Base-by-base conservation (phyloP, 2,113 vertebrate genomes). In the Pao palembangensis region DNA sequence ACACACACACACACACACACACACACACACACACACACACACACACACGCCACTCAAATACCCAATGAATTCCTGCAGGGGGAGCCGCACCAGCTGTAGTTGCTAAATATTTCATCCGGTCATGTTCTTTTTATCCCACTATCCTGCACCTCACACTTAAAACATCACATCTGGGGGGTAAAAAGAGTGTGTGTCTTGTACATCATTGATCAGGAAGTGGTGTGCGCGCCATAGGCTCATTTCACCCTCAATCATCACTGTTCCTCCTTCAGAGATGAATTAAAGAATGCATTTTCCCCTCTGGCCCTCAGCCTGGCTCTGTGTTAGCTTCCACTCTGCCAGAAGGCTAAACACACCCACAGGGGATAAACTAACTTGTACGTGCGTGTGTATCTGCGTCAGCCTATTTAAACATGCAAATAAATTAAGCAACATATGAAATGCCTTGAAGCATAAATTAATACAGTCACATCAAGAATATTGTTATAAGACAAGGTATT, bases 21-120 rank as follows among this genome's bases (percentile, higher is more conserved):
- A 31, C 28, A 31, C 28, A 6, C 28, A 31, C 21, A 3, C 21
- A 23, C 21, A 3, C 21, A 23, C 34, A 1, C 34, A 38, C 11
- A 3, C 34, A 38, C 34, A 12, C 34, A 12, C 51, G n/a, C n/a
- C n/a, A n/a, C n/a, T n/a, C n/a, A 38, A 14, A 44, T 15, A 11
- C 43, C 43, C 4, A 5, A 44, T 44, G 43, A 16, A 44, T 44
- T 15, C 16, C 43, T 44, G 43, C 13, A 4, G 70, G 60, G 68
- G 68, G 54, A 69, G 71, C 73, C 59, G 41, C 61, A 74, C 64
- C 69, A 78, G 76, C 74, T 83, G 69, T 64, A 69, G 52, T 63
- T 67, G 65, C 68, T 75, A 73, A 81, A 80, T 74, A 80, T 85
- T 76, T 80, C 20, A 82, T 76, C 51, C 31, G 57, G 34, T 61